Base-by-base conservation (phyloP, 2,797 vertebrate species). In the Myotis myotis region DNA sequence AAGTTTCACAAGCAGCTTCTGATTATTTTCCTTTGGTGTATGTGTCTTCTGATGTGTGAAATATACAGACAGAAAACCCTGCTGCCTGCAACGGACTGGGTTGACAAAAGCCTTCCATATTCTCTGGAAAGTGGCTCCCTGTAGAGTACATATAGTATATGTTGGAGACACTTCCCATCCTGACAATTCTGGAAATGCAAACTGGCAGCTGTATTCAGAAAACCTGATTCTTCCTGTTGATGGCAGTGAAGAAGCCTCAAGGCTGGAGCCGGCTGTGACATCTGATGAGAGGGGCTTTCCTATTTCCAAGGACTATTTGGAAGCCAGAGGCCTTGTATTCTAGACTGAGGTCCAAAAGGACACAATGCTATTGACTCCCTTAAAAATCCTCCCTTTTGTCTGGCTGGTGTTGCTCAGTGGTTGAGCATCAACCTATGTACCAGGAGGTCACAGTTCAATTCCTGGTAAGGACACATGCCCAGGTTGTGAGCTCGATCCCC, bases 71-170 rank as follows among this genome's bases (percentile, higher is more conserved):
- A 36, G 55, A 25, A 71, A 11, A 47, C 30, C 55, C 9, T 82
- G 51, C 83, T 83, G 53, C 83, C 68, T 91, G 5, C n/a, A 23
- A 7, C 64, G 25, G 30, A 53, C 53, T 51, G 30, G 38, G 23
- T 78, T 53, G 83, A 44, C 33, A 68, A 6, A 90, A 53, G 66
- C 64, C n/a, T 89, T 93, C 30, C 17, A 2, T 79, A 5, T 57
- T 81, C 72, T 74, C 87, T 70, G 71, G 92, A 79, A 96, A 94
- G 78, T 79, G 44, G 36, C 60, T 91, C 70, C 55, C 87, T 93
- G 78, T 81, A 49, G 44, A 79, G 16, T 25, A 30, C 62, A 28
- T 60, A 0, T 53, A 47, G 23, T 60, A 0, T 60, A 47, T 74
- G 80, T 81, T 72, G 30, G 53, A 74, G n/a, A 76, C 17, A 9